Base-by-base conservation (phyloP, 2,888 invertebrate species). In the Aporophyla lueneburgensis region DNA sequence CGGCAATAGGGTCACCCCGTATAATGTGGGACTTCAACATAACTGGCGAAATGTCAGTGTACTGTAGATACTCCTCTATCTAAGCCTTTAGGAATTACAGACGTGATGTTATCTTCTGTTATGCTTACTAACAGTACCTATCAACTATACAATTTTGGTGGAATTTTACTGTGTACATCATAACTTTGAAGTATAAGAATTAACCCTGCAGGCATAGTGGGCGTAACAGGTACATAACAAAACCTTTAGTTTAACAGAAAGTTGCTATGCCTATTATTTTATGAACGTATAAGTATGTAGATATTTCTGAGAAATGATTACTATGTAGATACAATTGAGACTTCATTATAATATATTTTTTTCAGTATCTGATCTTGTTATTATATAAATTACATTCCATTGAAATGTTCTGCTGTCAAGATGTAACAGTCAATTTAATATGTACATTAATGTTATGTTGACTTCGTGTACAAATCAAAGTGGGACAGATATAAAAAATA, bases 331-430 rank as follows among this genome's bases (percentile, higher is more conserved):
- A 49, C n/a, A 27, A 65, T 46, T 63, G 9, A 27, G 21, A 21
- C 24, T n/a, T 68, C n/a, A 49, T 56, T 24, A 69, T 21, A 27
- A 7, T 33, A 21, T 2, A 33, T 40, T 21, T 69, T 43, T 69
- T 24, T n/a, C 21, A 6, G 24, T 33, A 16, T 51, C 56, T 63
- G 43, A 54, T 75, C 53, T 61, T 43, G 27, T 75, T 80, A 54
- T 69, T 66, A 61, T 66, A 16, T 59, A 74, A 81, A 62, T 54
- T 49, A 74, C 21, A 58, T 69, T 79, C n/a, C 10, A 51, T 40
- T 27, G 5, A 62, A 79, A 51, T 62, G 14, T 67, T 79, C 16
- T 33, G 46, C 14, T 58, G 33, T 40, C 33, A 58, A 62, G 21
- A 56, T 51, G 61, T 19, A 7, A 51, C 65, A 43, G 66, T 33